Conservation (phyloP, 2,888 invertebrate genomes). For the Tipula unca region DNA sequence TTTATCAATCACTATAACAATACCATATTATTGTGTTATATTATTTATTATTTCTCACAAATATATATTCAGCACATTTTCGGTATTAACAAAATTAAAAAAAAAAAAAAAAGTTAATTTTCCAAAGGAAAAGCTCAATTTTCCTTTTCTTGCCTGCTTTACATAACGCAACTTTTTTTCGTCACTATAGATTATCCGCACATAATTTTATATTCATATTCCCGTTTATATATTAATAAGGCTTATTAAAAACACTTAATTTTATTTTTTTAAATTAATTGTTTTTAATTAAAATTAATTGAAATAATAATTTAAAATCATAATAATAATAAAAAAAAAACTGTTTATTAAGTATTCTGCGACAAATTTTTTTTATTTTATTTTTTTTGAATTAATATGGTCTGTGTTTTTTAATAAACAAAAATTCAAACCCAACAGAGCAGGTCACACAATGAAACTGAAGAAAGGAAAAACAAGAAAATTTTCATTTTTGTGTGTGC, state of each 20-base stretch:
- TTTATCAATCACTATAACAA: neutral
- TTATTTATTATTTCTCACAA: neutral
- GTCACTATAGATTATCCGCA: neutral
- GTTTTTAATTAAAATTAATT: neutral
- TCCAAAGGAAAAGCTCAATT: neutral
- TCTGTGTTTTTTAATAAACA: neutral
- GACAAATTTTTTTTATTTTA: neutral
- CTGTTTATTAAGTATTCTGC: neutral
- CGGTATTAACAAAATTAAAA: neutral
- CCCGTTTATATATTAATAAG: neutral
- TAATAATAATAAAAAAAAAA: neutral
- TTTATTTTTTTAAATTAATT: neutral
- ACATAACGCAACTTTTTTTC: neutral
- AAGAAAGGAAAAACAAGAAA: neutral
- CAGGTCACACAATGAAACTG: constrained; percentile 2
- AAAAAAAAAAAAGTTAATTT: neutral
- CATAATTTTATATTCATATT: neutral
- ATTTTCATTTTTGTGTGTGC: neutral
- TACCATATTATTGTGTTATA: neutral
- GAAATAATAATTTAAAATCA: neutral
- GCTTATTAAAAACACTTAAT: neutral
- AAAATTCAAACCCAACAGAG: neutral
- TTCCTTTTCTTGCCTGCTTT: neutral
- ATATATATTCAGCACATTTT: neutral
- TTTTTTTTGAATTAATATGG: neutral